phyloP scores from a whole-genome alignment of 2,113 vertebrate species.

The Rhinoptilus africanus region DNA sequence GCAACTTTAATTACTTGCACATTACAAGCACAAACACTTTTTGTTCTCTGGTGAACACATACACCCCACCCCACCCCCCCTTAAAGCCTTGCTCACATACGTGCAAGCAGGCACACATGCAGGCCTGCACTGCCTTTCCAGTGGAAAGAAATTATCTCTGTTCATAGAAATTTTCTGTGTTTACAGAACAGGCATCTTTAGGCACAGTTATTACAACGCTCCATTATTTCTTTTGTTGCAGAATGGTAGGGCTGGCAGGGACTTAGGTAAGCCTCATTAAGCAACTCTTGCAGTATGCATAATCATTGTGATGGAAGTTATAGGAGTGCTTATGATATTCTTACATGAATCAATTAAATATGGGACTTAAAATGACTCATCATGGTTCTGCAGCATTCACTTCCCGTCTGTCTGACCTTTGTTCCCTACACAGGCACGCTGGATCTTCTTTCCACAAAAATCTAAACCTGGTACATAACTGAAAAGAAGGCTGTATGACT shows the following conservation, averaged over 20 bases:
- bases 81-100: neutral
- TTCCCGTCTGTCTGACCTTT: conserved; percentile 31
- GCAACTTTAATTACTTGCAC: neutral
- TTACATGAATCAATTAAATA: conserved; percentile 19
- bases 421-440: neutral
- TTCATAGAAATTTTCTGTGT: neutral
- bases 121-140: neutral
- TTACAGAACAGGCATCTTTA: conserved; percentile 40
- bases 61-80: rapidly evolving
- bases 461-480: neutral
- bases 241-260: conserved; percentile 34
- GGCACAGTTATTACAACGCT: neutral
- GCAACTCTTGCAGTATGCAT: conserved; percentile 42
- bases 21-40: neutral
- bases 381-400: neutral
- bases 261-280: conserved; percentile 59
- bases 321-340: conserved; percentile 24
- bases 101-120: neutral
- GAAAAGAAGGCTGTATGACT: neutral
- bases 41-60: neutral
- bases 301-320: conserved; percentile 42
- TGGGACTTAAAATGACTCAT: conserved; percentile 13
- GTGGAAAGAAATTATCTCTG: neutral
- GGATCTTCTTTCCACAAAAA: neutral
- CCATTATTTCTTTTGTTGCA: conserved; percentile 48